phyloP scores from a whole-genome alignment of 2,113 vertebrate genomes.

The Cyprinodon tularosa region DNA sequence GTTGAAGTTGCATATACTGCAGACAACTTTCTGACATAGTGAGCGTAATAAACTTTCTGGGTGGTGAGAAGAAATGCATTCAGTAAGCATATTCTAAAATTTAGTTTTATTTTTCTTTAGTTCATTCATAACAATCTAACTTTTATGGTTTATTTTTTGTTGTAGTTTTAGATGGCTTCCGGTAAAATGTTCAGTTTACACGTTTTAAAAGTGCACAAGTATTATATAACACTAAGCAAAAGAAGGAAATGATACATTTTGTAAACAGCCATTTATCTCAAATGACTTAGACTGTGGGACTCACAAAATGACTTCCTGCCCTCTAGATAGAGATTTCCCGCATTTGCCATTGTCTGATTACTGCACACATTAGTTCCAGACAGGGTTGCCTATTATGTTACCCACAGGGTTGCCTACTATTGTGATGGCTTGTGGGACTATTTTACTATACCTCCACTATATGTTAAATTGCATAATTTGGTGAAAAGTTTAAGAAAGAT shows the following conservation, averaged over 20 bases:
- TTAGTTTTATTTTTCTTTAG: background rate
- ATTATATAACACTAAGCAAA: conserved; percentile 11
- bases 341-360: conserved; percentile 45
- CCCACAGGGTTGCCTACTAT: background rate
- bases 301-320: conserved; percentile 66
- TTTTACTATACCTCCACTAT: background rate
- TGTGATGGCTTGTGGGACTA: background rate
- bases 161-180: background rate
- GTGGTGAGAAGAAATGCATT: background rate
- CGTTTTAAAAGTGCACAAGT: background rate
- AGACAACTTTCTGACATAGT: conserved; percentile 40
- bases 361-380: conserved; percentile 1
- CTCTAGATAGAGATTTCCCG: conserved; percentile 64
- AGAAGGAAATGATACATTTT: conserved; percentile 31
- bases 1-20: conserved; percentile 31
- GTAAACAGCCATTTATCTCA: conserved; percentile 53
- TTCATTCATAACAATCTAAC: background rate
- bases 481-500: background rate
- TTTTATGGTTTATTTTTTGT: background rate
- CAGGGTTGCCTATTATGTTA: background rate
- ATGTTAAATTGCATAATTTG: background rate
- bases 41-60: background rate
- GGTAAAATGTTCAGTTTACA: background rate
- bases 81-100: background rate
- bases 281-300: conserved; percentile 40